Evolutionary conservation across 2,113 vertebrate genomes (phyloP), one percentile per base, ranked within the genome.

Genomic region (Xiphorhynchus elegans): DNA sequence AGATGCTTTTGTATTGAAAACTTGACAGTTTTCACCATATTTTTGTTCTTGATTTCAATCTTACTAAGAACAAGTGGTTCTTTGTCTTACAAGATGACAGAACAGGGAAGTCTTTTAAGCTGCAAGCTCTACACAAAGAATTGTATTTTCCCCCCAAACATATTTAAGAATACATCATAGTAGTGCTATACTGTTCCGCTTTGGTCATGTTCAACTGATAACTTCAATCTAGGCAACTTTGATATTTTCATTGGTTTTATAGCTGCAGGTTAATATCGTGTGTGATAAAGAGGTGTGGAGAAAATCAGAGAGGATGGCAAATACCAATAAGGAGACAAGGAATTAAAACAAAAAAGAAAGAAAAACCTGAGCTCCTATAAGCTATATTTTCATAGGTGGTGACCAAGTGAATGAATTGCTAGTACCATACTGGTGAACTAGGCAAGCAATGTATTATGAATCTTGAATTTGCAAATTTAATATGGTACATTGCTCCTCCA

Each of bases 11-110:
- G 6, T 25, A 35, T 80, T 40, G 42, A 66, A 84, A 86, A 58
- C 40, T 6, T 46, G 7, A 21, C 28, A 29, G 3, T 50, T 52
- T 14, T 53, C n/a, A 59, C 23, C 0, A 0, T 55, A 10, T 35
- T 79, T 74, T 75, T 87, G 67, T 52, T 93, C 20, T 84, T 63
- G 28, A 80, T 84, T 67, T 87, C 21, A 50, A 37, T 75, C 21
- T 80, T 55, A 21, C 0, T 75, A 14, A 19, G 33, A 52, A 25
- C 11, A 74, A 73, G 7, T 74, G 7, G 7, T 79, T 69, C 20
- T 55, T 17, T 74, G n/a, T 59, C 40, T 84, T 35, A 70, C 2
- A 60, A 40, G 50, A 29, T 80, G 26, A 64, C 46, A 60, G 40
- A 46, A 46, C 25, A 23, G 17, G 24, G 40, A 21, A 50, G 4